These are phyloP conservation scores for Athrips mouffetella DNA, from an alignment of 2,888 invertebrate species.

Conservation along the genomic window DNA sequence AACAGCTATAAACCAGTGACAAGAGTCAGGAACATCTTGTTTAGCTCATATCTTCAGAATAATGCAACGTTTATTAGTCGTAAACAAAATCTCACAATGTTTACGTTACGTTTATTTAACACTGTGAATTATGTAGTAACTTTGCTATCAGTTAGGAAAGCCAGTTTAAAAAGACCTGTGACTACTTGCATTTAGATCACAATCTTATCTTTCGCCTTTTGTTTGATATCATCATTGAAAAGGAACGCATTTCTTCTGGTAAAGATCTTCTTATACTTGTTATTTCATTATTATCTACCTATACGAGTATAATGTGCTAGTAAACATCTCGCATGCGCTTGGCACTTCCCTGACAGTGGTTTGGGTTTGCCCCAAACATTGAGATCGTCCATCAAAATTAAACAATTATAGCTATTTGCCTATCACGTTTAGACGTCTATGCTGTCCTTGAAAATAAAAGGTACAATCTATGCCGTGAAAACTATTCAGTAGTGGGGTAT, in stretches of 20 bases:
- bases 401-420: too few species aligned
- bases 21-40: background rate
- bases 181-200: too few species aligned
- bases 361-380: constrained; percentile 64
- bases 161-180: background rate
- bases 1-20: background rate
- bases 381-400: constrained; percentile 17
- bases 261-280: too few species aligned
- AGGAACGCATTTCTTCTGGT: too few species aligned
- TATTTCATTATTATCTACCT: background rate
- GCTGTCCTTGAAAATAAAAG: too few species aligned
- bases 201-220: too few species aligned
- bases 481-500: too few species aligned
- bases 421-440: too few species aligned
- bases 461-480: too few species aligned
- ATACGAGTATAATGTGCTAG: background rate
- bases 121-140: too few species aligned
- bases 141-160: too few species aligned
- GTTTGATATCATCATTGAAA: background rate
- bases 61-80: background rate
- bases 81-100: too few species aligned
- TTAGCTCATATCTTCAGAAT: background rate
- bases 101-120: background rate
- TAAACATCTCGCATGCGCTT: constrained; percentile 30
- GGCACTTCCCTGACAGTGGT: constrained; percentile 51